phyloP scores from a whole-genome alignment of 2,113 vertebrate species.

The Callorhinus ursinus region DNA sequence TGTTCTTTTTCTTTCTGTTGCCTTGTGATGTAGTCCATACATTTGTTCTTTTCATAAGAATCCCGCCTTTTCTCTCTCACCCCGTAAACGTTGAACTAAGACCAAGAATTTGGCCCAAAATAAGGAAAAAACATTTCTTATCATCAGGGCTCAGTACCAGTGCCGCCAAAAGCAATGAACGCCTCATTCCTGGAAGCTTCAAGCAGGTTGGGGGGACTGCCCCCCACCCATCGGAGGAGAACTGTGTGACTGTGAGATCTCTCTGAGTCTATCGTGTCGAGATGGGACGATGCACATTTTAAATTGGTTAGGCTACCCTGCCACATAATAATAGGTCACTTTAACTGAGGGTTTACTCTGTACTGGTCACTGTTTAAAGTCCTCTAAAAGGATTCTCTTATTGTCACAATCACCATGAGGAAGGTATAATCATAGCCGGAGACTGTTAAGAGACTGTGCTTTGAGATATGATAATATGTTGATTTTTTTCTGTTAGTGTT shows the following conservation, averaged over 20 bases:
- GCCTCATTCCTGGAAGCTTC: background rate
- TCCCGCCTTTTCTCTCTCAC: background rate
- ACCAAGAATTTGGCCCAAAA: background rate
- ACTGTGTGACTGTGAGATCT: accelerated
- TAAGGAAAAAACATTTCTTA: background rate
- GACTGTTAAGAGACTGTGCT: background rate
- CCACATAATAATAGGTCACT: background rate
- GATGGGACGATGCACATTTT: background rate
- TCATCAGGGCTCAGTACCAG: background rate
- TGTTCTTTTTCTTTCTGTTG: background rate
- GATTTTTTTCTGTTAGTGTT: background rate
- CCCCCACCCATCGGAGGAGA: background rate
- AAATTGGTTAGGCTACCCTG: background rate
- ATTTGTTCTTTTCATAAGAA: background rate
- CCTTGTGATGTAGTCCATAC: background rate
- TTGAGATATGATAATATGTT: background rate
- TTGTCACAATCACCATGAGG: background rate
- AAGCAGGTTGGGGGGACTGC: background rate
- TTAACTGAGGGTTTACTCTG: background rate
- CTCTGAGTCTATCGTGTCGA: too few relatives aligned
- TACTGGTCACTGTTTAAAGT: background rate
- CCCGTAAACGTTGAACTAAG: background rate
- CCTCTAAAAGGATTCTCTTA: background rate
- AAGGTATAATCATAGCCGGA: background rate
- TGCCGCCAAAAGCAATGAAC: background rate